Evolutionary conservation across 2,888 invertebrate species (phyloP).

Genomic region (Galerucella calmariensis): DNA sequence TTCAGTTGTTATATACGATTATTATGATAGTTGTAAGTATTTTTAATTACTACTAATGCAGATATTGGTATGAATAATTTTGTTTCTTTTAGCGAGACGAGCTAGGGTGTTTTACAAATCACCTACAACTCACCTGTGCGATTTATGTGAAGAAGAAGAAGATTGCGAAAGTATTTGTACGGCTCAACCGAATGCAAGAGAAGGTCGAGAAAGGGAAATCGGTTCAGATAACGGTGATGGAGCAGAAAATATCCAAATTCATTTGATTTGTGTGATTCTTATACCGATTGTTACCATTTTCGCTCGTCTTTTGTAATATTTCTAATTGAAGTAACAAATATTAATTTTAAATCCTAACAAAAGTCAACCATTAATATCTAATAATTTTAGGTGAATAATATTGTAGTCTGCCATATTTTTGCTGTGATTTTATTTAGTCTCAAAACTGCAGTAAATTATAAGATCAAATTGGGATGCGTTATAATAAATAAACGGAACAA

Average conservation of each 20-base stretch:
- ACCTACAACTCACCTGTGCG: conserved; percentile 77
- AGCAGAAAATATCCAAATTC: conserved; percentile 31
- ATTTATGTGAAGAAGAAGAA: conserved; percentile 81
- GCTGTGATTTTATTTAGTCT: conserved; percentile 9
- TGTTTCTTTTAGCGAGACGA: conserved; percentile 73
- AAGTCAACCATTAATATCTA: neutral
- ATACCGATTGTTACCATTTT: neutral
- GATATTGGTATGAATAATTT: neutral
- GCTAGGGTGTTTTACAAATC: conserved; percentile 86
- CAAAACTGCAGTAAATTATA: neutral
- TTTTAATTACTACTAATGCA: neutral
- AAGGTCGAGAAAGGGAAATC: conserved; percentile 62
- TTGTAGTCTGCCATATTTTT: conserved; percentile 1
- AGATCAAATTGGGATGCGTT: neutral
- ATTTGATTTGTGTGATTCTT: neutral
- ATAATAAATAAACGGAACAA: neutral
- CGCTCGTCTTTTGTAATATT: too few relatives aligned
- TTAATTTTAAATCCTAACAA: too few relatives aligned
- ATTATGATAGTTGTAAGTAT: conserved; percentile 89
- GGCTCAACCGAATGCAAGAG: conserved; percentile 56
- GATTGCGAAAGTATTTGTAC: conserved; percentile 69
- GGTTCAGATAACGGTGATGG: conserved; percentile 35
- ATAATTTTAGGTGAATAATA: neutral
- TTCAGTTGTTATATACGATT: conserved; percentile 86
- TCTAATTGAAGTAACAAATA: too few relatives aligned